These are phyloP conservation scores for Rhinella marina DNA, from an alignment of 2,797 vertebrate genomes.

Conservation along the genomic window DNA sequence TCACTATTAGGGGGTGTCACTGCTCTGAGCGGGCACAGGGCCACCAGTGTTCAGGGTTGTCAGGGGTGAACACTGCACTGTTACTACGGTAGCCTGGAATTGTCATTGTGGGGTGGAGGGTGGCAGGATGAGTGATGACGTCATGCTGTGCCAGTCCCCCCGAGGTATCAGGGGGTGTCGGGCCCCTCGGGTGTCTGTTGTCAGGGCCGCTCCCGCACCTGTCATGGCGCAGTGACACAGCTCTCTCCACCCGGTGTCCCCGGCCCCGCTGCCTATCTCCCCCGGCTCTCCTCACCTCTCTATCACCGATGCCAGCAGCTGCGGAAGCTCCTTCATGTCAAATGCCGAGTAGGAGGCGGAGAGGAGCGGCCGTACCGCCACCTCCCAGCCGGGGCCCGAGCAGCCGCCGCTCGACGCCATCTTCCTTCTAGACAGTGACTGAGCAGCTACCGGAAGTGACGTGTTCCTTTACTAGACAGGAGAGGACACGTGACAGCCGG, in stretches of 20 bases:
- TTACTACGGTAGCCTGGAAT: background rate
- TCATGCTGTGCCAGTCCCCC: too few species aligned
- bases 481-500: slow-evolving; percentile 59
- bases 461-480: slow-evolving; percentile 27
- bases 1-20: too few species aligned
- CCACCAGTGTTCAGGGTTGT: too few species aligned
- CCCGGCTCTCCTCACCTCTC: slow-evolving; percentile 82
- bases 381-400: slow-evolving; percentile 88
- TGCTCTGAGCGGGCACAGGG: too few species aligned
- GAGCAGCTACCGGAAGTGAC: slow-evolving; percentile 41
- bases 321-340: slow-evolving; percentile 96
- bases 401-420: slow-evolving; percentile 87
- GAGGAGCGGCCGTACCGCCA: slow-evolving; percentile 93
- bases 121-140: background rate
- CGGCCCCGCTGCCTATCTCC: slow-evolving; percentile 18
- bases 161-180: background rate
- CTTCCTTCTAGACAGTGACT: slow-evolving; percentile 66
- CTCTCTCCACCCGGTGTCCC: slow-evolving; percentile 8
- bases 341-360: slow-evolving; percentile 97
- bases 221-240: slow-evolving; percentile 21
- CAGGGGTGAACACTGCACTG: background rate
- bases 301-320: slow-evolving; percentile 94
- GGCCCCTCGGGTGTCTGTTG: background rate
- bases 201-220: background rate
- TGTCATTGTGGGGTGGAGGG: background rate